These are phyloP conservation scores for Rhyzopertha dominica DNA, from an alignment of 1,140 invertebrate species.

Conservation along the genomic window DNA sequence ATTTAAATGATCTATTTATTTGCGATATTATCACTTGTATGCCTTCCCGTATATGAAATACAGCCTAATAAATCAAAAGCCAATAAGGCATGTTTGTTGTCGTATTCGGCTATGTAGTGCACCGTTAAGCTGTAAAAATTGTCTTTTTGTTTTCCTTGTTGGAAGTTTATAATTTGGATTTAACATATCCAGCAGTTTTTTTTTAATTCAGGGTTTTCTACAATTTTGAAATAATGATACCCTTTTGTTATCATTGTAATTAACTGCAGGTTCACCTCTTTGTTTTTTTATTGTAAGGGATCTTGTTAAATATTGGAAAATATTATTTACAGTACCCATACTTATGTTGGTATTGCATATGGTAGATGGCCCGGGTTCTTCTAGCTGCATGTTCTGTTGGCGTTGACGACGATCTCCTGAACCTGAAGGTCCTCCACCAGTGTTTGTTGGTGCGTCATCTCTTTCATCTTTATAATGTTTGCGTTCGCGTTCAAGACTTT, in stretches of 20 bases:
- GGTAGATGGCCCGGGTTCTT: too few species aligned
- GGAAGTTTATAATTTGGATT: constrained; percentile 30
- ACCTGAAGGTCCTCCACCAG: neutral
- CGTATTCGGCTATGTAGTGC: constrained; percentile 28
- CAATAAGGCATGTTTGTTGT: constrained; percentile 14
- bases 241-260: constrained; percentile 31
- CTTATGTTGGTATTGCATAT: too few species aligned
- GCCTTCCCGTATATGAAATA: constrained; percentile 13
- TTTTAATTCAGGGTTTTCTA: constrained; percentile 31
- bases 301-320: too few species aligned
- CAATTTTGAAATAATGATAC: constrained; percentile 29
- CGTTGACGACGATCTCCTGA: neutral
- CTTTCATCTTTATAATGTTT: neutral
- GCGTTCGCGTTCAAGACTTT: neutral
- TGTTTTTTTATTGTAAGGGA: constrained; percentile 2
- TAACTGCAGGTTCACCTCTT: constrained; percentile 23
- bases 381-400: too few species aligned
- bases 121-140: constrained; percentile 25
- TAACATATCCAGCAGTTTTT: constrained; percentile 26
- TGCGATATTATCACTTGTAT: constrained; percentile 27
- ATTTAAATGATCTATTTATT: constrained; percentile 25
- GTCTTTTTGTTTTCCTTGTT: constrained; percentile 29
- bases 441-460: neutral
- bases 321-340: too few species aligned
- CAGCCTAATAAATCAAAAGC: constrained; percentile 17